Conservation (phyloP, 2,797 vertebrate genomes). For the Spheniscus humboldti region DNA sequence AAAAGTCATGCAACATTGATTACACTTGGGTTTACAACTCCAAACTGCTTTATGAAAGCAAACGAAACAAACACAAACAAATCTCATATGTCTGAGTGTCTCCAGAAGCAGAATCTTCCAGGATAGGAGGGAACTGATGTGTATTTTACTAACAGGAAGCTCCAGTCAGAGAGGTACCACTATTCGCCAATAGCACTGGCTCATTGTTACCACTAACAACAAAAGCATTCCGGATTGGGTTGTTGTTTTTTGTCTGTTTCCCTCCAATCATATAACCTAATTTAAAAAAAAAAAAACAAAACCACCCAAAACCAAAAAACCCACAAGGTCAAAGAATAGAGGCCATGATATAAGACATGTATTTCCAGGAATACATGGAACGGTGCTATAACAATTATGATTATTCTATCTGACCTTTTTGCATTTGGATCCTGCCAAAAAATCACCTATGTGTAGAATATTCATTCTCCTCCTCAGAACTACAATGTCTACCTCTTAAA, state of each 20-base stretch:
- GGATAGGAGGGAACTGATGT: not conserved
- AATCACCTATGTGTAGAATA: not conserved
- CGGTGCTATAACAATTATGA: not conserved
- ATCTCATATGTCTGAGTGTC: not conserved
- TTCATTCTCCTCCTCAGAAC: not conserved
- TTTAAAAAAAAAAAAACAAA: not conserved
- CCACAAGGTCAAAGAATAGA: not conserved
- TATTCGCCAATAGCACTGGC: not conserved
- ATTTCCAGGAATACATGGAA: not conserved
- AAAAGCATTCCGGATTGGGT: fast-evolving
- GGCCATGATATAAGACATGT: fast-evolving
- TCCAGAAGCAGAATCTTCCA: conserved; percentile 21
- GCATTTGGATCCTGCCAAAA: not conserved
- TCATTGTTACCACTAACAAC: not conserved
- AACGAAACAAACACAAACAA: conserved; percentile 64
- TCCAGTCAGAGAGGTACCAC: conserved; percentile 10
- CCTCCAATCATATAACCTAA: not conserved
- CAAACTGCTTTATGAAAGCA: conserved; percentile 48
- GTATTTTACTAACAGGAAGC: not conserved
- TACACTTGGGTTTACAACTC: conserved; percentile 39
- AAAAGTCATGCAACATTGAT: conserved; percentile 48
- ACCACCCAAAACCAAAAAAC: not conserved
- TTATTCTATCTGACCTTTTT: not conserved
- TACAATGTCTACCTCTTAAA: not conserved
- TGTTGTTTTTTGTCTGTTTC: not conserved